Evolutionary conservation across 1,140 invertebrate species (phyloP).

Genomic region (Cecropterus lyciades): DNA sequence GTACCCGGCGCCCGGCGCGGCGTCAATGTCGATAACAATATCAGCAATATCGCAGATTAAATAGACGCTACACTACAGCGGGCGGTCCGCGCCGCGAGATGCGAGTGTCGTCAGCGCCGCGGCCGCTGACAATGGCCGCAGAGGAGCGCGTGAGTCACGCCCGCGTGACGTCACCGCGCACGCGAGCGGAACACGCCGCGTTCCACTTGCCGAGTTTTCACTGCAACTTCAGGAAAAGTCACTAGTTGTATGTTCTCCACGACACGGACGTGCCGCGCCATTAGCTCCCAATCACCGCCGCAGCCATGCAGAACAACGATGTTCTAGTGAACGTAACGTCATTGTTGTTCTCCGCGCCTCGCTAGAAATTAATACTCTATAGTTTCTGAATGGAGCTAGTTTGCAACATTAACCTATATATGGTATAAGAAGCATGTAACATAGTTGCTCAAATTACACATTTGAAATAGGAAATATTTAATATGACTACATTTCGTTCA

Average conservation of each 20-base stretch:
- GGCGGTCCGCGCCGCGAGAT: not conserved
- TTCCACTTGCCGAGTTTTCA: constrained; percentile 4
- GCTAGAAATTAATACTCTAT: not conserved
- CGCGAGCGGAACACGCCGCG: constrained; percentile 1
- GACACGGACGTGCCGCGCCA: constrained; percentile 19
- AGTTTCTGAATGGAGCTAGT: not conserved
- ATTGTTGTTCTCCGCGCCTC: not conserved
- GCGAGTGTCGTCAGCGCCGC: not conserved
- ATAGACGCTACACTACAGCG: too few relatives aligned
- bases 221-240: constrained; percentile 1
- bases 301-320: constrained; percentile 12
- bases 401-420: not conserved
- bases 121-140: not conserved
- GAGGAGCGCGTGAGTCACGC: not conserved
- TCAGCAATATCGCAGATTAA: too few relatives aligned
- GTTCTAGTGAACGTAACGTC: constrained; percentile 6
- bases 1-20: not conserved
- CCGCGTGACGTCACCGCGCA: constrained; percentile 7
- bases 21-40: not conserved
- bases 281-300: constrained; percentile 9
- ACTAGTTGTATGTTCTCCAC: not conserved
- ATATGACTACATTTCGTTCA: too few relatives aligned
- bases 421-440: too few relatives aligned
- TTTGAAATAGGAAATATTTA: too few relatives aligned
- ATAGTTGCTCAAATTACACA: too few relatives aligned